Evolutionary conservation across 2,113 vertebrate species (phyloP).

Genomic region (Herpailurus yagouaroundi): DNA sequence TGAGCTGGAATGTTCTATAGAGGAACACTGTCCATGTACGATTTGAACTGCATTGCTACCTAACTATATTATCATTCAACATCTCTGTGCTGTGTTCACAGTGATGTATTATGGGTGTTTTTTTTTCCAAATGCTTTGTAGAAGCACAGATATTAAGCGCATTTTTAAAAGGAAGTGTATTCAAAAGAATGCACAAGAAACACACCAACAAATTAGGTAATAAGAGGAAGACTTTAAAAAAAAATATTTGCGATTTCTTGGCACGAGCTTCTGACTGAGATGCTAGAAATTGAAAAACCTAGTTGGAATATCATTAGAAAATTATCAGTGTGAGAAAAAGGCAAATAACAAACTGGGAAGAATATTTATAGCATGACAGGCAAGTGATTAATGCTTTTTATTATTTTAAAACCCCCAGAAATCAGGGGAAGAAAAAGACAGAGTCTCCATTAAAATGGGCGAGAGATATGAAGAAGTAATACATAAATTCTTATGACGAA

Average conservation of each 20-base stretch:
- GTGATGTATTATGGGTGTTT: neutral
- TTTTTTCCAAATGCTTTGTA: neutral
- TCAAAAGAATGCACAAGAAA: neutral
- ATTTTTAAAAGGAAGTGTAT: neutral
- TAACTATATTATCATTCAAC: fast-evolving
- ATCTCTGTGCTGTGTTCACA: neutral
- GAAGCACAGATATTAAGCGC: neutral
- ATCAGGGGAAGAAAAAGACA: constrained; percentile 16
- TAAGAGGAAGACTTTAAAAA: neutral
- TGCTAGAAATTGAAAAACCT: neutral
- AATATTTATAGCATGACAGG: neutral
- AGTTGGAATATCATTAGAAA: constrained; percentile 22
- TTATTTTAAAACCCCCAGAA: constrained; percentile 16
- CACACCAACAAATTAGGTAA: neutral
- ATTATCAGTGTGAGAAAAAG: constrained; percentile 38
- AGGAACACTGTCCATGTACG: fast-evolving
- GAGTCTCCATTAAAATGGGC: neutral
- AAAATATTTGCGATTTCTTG: neutral
- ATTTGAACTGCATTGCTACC: fast-evolving
- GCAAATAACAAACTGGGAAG: neutral
- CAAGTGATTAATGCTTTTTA: constrained; percentile 14
- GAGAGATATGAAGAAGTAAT: neutral
- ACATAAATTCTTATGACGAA: constrained; percentile 4
- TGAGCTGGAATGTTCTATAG: fast-evolving
- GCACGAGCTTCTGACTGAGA: neutral